These are phyloP conservation scores for Drosophila kuntzei DNA, from an alignment of 2,888 invertebrate species.

Conservation along the genomic window DNA sequence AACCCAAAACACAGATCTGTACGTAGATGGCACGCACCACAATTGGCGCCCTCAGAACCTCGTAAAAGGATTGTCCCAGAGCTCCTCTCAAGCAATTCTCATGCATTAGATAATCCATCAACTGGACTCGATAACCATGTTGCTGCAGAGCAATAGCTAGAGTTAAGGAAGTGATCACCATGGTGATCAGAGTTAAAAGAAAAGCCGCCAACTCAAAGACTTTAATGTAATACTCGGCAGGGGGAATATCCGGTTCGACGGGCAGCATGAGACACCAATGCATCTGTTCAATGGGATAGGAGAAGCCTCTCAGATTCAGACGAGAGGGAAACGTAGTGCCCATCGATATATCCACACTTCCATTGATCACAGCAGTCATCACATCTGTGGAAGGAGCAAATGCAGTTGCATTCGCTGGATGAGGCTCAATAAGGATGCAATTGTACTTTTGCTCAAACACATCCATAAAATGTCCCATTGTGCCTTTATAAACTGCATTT, in stretches of 20 bases:
- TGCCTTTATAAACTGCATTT: slow-evolving; percentile 59
- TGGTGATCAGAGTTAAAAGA: slow-evolving; percentile 50
- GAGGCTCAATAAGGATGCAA: slow-evolving; percentile 58
- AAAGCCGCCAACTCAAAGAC: slow-evolving; percentile 73
- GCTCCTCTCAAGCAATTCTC: slow-evolving; percentile 79
- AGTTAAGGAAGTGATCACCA: slow-evolving; percentile 66
- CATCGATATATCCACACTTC: slow-evolving; percentile 73
- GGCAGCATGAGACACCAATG: slow-evolving; percentile 80
- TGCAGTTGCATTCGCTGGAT: slow-evolving; percentile 29
- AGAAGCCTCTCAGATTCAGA: slow-evolving; percentile 45
- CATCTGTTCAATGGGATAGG: slow-evolving; percentile 75
- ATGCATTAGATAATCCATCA: slow-evolving; percentile 70
- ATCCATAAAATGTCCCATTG: slow-evolving; percentile 70
- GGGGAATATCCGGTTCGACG: slow-evolving; percentile 75
- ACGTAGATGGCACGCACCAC: slow-evolving; percentile 75
- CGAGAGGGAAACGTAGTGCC: slow-evolving; percentile 51
- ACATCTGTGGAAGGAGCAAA: slow-evolving; percentile 57
- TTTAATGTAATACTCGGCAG: slow-evolving; percentile 67
- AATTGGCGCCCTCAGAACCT: slow-evolving; percentile 63
- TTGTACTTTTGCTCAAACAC: slow-evolving; percentile 74
- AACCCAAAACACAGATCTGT: slow-evolving; percentile 78
- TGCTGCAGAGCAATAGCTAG: slow-evolving; percentile 60
- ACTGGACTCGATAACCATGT: slow-evolving; percentile 58
- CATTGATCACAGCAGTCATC: slow-evolving; percentile 63
- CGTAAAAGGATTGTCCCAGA: slow-evolving; percentile 77